phyloP scores from a whole-genome alignment of 2,113 vertebrate species.

The Odocoileus virginianus region DNA sequence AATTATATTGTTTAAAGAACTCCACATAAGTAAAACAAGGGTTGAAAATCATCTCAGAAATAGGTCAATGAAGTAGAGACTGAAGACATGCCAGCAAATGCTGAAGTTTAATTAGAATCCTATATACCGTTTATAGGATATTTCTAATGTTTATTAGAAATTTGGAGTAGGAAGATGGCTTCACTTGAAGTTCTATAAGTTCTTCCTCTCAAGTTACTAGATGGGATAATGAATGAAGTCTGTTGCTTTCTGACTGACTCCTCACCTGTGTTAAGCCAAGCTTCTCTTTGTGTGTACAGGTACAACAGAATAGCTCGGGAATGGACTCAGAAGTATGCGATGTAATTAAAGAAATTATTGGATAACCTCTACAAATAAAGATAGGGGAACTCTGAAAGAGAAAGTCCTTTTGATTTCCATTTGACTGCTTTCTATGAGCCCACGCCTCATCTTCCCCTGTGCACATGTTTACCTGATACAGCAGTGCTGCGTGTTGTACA shows the following conservation, averaged over 20 bases:
- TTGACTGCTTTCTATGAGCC: conserved; percentile 99
- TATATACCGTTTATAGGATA: neutral
- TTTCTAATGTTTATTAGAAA: neutral
- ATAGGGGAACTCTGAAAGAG: conserved; percentile 97
- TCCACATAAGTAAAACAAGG: neutral
- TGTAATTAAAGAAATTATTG: conserved; percentile 97
- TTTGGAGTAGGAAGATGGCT: neutral
- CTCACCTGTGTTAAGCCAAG: conserved; percentile 68
- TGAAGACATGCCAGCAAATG: neutral
- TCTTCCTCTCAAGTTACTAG: conserved; percentile 20
- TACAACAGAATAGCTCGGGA: conserved; percentile 99
- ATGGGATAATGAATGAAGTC: conserved; percentile 37
- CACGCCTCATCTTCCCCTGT: conserved; percentile 88
- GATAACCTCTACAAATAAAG: conserved; percentile 96
- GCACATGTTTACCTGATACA: conserved; percentile 88
- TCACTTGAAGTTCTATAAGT: neutral
- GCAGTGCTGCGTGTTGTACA: conserved; percentile 89
- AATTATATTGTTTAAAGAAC: neutral
- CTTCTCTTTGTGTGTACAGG: conserved; percentile 85
- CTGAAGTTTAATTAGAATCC: conserved; percentile 13
- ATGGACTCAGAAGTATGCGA: conserved; percentile 99
- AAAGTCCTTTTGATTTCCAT: conserved; percentile 98
- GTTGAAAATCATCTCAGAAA: neutral
- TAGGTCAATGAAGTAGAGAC: neutral
- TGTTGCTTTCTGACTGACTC: conserved; percentile 48